Percentiles rank a stretch among this genome's conserved stretches.
Evolutionary conservation across 1,140 invertebrate genomes (phyloP).

Genomic region (Drosophila nebulosa): DNA sequence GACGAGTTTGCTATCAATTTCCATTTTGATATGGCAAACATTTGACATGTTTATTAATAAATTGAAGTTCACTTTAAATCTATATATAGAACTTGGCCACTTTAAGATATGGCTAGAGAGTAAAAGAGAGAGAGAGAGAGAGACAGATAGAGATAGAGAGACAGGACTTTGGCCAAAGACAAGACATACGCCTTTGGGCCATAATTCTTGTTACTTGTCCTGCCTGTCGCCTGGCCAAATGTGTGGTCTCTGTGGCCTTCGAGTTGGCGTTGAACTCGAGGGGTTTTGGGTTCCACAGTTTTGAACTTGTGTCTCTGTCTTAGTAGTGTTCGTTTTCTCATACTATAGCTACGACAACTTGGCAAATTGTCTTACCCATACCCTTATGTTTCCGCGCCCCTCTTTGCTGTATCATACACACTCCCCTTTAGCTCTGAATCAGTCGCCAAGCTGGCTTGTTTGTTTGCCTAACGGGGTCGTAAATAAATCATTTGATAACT

Average conservation of each 20-base stretch:
- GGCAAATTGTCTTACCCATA: constrained; percentile 57
- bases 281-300: constrained; percentile 63
- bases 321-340: constrained; percentile 7
- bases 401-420: not conserved
- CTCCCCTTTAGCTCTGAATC: not conserved
- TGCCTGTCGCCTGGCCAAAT: constrained; percentile 30
- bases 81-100: not conserved
- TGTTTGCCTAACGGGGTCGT: constrained; percentile 72
- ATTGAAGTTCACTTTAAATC: constrained; percentile 3
- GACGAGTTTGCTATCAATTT: constrained; percentile 25
- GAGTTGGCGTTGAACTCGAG: constrained; percentile 20
- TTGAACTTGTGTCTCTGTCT: constrained; percentile 56
- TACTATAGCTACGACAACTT: constrained; percentile 49
- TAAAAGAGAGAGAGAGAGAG: not conserved
- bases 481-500: constrained; percentile 79
- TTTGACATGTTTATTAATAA: constrained; percentile 10
- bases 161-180: constrained; percentile 1
- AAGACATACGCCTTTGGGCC: constrained; percentile 27
- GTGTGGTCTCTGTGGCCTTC: constrained; percentile 29
- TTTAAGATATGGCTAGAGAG: not conserved
- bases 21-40: constrained; percentile 3
- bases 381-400: not conserved
- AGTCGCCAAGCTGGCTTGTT: constrained; percentile 47
- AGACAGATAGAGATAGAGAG: no score
- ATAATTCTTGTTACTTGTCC: constrained; percentile 53